A percentile compares a stretch with the other conserved stretches of the same genome.
Conservation (phyloP, 2,113 vertebrate genomes). For the Indri indri region DNA sequence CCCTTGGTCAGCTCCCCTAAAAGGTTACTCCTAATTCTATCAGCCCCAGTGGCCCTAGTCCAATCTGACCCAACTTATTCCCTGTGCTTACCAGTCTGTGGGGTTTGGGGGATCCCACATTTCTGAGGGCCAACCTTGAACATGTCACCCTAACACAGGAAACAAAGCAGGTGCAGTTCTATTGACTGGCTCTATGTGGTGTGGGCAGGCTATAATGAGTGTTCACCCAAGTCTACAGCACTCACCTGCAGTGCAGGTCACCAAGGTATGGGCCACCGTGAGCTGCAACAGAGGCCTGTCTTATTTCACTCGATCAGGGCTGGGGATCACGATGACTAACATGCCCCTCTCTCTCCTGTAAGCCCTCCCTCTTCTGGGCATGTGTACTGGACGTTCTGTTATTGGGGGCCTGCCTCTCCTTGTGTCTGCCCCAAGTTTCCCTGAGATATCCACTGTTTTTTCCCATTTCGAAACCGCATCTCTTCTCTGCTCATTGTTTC, state of each 20-base stretch:
- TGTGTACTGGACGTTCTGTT: neutral
- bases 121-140: neutral
- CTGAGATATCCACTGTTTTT: neutral
- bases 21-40: neutral
- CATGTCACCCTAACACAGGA: neutral
- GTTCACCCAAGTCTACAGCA: neutral
- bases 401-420: neutral
- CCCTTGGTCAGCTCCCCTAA: neutral
- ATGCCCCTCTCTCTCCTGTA: fast-evolving
- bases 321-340: fast-evolving
- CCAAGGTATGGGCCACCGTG: fast-evolving
- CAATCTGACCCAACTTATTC: neutral
- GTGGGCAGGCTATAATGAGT: too few relatives aligned
- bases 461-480: neutral
- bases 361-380: fast-evolving
- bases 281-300: neutral
- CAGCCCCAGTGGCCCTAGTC: neutral
- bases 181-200: fast-evolving
- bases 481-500: neutral
- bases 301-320: neutral
- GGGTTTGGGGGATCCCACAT: neutral
- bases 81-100: neutral
- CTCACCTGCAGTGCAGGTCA: too few relatives aligned
- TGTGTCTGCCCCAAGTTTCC: neutral
- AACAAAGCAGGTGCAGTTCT: neutral